A percentile compares a stretch with the other conserved stretches of the same genome.
These are phyloP conservation scores for Apolygus lucorum DNA, from an alignment of 1,140 invertebrate species.

Conservation along the genomic window DNA sequence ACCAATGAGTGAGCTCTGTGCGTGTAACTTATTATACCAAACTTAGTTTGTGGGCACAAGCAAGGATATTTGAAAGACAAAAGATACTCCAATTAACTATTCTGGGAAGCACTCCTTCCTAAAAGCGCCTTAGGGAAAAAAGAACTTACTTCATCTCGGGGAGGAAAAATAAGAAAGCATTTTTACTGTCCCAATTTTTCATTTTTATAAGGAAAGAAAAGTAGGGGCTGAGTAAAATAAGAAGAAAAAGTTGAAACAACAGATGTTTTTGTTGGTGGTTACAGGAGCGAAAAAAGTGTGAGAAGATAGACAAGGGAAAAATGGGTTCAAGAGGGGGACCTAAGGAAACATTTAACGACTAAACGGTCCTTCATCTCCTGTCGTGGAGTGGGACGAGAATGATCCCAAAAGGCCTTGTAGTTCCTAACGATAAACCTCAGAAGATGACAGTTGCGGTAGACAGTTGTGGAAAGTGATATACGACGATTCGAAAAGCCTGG, in stretches of 20 bases:
- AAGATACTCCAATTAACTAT: background rate
- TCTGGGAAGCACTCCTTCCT: background rate
- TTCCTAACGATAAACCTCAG: no score
- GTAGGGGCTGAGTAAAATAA: background rate
- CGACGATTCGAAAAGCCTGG: no score
- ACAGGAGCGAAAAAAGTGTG: no score
- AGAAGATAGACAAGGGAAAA: no score
- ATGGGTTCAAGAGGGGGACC: background rate
- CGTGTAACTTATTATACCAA: no score
- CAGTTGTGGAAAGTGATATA: no score
- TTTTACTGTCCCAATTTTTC: background rate
- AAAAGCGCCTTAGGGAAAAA: background rate
- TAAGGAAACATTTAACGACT: background rate
- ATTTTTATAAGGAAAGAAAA: background rate
- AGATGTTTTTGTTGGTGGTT: background rate
- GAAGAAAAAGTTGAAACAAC: background rate
- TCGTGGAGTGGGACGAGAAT: no score
- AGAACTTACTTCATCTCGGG: background rate
- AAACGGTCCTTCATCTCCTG: background rate
- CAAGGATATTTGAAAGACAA: background rate
- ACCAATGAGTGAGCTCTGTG: no score
- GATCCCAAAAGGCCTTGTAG: no score
- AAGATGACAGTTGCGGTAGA: no score
- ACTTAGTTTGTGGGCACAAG: no score
- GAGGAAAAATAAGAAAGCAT: background rate